A percentile compares a stretch with the other conserved stretches of the same genome.
These are phyloP conservation scores for Blomia tropicalis DNA, from an alignment of 2,888 invertebrate genomes.

Conservation along the genomic window DNA sequence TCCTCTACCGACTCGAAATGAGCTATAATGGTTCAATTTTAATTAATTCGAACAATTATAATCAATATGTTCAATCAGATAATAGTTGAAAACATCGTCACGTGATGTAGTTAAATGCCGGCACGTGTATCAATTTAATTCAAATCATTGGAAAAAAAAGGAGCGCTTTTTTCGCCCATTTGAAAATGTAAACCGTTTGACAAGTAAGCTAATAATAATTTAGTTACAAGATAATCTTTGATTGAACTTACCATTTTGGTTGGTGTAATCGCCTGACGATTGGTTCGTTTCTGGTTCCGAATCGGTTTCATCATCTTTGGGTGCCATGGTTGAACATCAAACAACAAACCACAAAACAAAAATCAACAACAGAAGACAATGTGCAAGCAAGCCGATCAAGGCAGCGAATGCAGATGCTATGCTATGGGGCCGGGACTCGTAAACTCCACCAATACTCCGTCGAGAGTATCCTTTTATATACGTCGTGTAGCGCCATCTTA, in stretches of 20 bases:
- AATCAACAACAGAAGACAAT: too few species aligned
- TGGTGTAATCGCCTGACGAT: neutral
- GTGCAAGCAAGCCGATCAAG: too few species aligned
- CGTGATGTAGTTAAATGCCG: neutral
- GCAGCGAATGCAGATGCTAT: too few species aligned
- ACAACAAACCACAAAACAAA: too few species aligned
- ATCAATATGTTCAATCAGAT: neutral
- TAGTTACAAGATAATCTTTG: neutral
- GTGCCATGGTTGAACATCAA: neutral
- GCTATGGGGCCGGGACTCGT: too few species aligned
- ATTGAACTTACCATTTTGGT: conserved; percentile 3
- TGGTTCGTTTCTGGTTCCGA: neutral
- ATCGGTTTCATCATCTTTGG: conserved; percentile 7
- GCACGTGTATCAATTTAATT: neutral
- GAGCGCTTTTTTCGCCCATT: neutral
- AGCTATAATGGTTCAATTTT: neutral
- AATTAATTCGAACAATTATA: neutral
- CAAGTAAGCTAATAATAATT: neutral
- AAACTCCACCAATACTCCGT: too few species aligned
- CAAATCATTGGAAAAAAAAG: too few species aligned
- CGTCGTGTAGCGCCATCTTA: too few species aligned
- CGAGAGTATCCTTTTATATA: too few species aligned
- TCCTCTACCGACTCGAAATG: conserved; percentile 22
- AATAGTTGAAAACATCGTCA: neutral
- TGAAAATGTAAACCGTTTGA: neutral